Conservation (phyloP, 2,113 vertebrate species). For the Monopterus albus region DNA sequence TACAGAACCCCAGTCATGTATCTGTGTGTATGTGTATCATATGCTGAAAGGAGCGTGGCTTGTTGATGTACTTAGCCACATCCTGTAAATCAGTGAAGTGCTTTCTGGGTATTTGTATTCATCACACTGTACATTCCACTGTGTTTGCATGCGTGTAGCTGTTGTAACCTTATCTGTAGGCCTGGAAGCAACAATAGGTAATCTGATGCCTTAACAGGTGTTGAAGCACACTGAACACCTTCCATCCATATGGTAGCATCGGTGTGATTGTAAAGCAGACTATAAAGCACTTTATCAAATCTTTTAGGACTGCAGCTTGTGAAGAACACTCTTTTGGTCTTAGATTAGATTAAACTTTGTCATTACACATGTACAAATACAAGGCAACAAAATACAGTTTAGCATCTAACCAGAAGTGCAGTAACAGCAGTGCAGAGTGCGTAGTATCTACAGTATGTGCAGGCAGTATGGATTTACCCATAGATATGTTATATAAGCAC, state of each 20-base stretch:
- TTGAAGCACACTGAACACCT: background rate
- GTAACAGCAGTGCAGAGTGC: too few relatives aligned
- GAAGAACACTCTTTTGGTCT: background rate
- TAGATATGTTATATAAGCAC: too few relatives aligned
- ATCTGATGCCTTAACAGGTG: background rate
- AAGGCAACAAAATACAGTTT: too few relatives aligned
- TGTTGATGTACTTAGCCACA: background rate
- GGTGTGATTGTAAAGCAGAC: background rate
- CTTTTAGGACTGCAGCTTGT: background rate
- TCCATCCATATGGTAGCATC: too few relatives aligned
- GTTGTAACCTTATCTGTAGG: background rate
- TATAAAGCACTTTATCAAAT: background rate
- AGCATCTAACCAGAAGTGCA: too few relatives aligned
- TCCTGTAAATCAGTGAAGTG: background rate
- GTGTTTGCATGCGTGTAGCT: slow-evolving; percentile 9
- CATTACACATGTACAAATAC: too few relatives aligned
- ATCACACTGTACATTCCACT: background rate
- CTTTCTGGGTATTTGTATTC: background rate
- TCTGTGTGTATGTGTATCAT: background rate
- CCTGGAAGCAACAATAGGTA: background rate
- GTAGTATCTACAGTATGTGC: too few relatives aligned
- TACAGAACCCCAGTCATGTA: background rate
- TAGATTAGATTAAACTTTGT: too few relatives aligned
- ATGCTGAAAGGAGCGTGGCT: background rate
- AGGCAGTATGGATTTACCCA: too few relatives aligned